A percentile compares a stretch with the other conserved stretches of the same genome.
These are phyloP conservation scores for Rana temporaria DNA, from an alignment of 2,113 vertebrate genomes.

Conservation along the genomic window DNA sequence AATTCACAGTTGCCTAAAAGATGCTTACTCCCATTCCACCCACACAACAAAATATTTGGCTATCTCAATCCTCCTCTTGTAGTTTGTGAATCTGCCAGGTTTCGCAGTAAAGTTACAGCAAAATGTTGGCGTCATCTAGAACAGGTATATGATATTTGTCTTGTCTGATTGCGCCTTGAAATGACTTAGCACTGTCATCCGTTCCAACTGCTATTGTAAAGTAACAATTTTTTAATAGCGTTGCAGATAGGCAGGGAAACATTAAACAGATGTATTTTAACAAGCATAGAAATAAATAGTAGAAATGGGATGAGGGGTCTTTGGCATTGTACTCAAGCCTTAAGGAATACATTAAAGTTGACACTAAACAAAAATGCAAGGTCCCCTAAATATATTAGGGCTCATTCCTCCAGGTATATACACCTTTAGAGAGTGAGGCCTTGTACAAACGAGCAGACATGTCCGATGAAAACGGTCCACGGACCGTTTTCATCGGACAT, in stretches of 20 bases:
- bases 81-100: neutral
- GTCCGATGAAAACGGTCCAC: no score
- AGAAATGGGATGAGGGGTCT: no score
- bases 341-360: no score
- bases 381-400: no score
- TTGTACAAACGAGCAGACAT: no score
- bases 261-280: neutral
- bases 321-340: no score
- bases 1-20: constrained; percentile 22
- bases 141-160: constrained; percentile 24
- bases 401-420: no score
- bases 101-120: neutral
- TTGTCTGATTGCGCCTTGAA: constrained; percentile 7
- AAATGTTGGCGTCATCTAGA: neutral
- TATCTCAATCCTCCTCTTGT: neutral
- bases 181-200: constrained; percentile 11
- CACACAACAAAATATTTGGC: constrained; percentile 2
- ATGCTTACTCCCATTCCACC: constrained; percentile 10
- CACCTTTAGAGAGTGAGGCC: no score
- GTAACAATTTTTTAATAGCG: constrained; percentile 10
- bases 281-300: neutral
- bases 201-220: neutral
- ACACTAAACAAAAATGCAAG: no score
- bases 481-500: no score
- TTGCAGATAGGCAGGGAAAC: neutral